phyloP scores from a whole-genome alignment of 2,113 vertebrate genomes.

The Machaerirhynchus nigripectus region DNA sequence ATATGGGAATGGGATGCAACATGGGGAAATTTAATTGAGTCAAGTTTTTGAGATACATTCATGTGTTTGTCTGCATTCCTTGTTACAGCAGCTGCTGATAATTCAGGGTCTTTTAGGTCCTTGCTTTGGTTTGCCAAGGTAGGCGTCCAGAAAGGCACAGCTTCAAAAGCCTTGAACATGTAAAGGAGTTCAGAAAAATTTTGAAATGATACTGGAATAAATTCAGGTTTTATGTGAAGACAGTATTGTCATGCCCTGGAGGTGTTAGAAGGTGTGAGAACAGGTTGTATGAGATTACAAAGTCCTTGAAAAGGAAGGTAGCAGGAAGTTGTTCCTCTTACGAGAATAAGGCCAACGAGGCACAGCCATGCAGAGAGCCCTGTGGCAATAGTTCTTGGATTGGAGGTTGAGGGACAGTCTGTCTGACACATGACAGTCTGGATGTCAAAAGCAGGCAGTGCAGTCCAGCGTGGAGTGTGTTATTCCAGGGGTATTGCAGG shows the following conservation, averaged over 20 bases:
- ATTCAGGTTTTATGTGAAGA: neutral
- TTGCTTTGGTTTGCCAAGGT: neutral
- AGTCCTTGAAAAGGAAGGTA: neutral
- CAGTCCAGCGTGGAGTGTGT: fast-evolving
- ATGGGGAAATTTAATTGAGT: neutral
- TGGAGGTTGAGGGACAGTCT: fast-evolving
- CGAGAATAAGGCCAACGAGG: neutral
- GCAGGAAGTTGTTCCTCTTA: neutral
- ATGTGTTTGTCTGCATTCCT: neutral
- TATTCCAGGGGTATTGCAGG: neutral
- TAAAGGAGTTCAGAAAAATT: neutral
- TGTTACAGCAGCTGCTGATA: neutral
- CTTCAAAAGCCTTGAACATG: neutral
- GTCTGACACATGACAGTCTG: fast-evolving
- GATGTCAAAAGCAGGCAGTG: neutral
- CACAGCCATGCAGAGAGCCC: neutral
- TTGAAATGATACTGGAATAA: neutral
- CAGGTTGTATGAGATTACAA: neutral
- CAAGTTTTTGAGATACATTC: neutral
- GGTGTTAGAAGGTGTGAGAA: neutral
- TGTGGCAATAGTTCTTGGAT: neutral
- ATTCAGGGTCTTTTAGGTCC: neutral
- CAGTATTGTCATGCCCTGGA: neutral
- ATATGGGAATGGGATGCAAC: neutral
- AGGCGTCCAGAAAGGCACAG: neutral